phyloP scores from a whole-genome alignment of 2,888 invertebrate genomes.

The Lasioglossum pauxillum region DNA sequence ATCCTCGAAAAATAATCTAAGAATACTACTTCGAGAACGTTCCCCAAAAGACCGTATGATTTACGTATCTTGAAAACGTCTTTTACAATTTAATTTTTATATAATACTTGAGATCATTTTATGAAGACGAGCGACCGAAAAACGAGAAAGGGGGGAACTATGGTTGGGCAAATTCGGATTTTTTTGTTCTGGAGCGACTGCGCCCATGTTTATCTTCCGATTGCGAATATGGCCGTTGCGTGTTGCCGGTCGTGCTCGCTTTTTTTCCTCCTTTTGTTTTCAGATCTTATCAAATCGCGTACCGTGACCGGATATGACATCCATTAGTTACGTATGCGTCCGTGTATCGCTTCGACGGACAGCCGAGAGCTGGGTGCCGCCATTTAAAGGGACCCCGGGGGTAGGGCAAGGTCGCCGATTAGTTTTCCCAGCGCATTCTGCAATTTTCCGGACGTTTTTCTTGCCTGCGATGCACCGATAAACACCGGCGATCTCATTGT shows the following conservation, averaged over 20 bases:
- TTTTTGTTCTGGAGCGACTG: constrained; percentile 27
- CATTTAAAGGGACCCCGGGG: constrained; percentile 52
- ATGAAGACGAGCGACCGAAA: not conserved
- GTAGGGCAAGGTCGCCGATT: constrained; percentile 16
- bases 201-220: constrained; percentile 48
- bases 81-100: not conserved
- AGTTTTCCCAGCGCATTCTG: not conserved
- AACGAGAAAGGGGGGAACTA: not conserved
- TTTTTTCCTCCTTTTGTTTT: constrained; percentile 42
- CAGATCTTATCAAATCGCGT: constrained; percentile 57
- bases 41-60: not conserved
- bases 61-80: not conserved
- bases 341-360: constrained; percentile 27
- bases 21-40: not conserved
- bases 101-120: not conserved
- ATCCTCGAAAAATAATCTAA: not conserved
- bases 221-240: constrained; percentile 37
- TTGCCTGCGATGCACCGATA: not conserved
- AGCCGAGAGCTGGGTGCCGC: constrained; percentile 44
- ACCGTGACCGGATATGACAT: constrained; percentile 64
- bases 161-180: not conserved
- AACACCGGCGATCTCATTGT: not conserved
- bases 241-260: constrained; percentile 20
- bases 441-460: not conserved
- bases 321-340: constrained; percentile 51